Evolutionary conservation across 1,140 invertebrate species (phyloP), one percentile per base, ranked within the genome.

Genomic region (Lucilia sericata): DNA sequence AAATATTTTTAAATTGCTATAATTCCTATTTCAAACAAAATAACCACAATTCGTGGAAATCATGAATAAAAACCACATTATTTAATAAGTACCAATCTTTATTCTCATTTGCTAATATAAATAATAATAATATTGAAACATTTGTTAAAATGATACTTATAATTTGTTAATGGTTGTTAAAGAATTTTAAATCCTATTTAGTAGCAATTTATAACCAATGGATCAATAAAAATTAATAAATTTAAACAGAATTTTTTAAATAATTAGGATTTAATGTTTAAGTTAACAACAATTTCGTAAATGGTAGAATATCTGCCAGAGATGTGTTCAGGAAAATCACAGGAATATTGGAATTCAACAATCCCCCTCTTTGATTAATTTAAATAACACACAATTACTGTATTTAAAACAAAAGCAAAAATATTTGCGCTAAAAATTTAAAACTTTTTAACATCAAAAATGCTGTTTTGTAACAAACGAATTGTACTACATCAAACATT

Each of bases 81-180:
- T 70, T 70, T 70, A 70, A 70, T 70, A 70, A 70, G 65, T 70
- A 70, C 21, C 65, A 70, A 60, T 60, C 3, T 60, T 60, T 60
- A 1, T 21, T 25, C 21, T 21, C 12, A 70, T 70, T 70, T 21
- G 65, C 10, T 70, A 70, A 21, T 70, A 10, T 70, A 70, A 19
- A 70, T 70, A 55, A 55, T 49, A 49, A 49, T 55, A 55, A 55
- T 55, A 17, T 55, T 13, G 51, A 55, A 55, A 55, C 51, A 55
- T 55, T 55, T 55, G 51, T 55, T 13, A 17, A 55, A 55, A 5
- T n/a, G 17, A 55, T 55, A 55, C 51, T 17, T 55, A 55, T 14
- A 42, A 42, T 42, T 42, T 7, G 42, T 42, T 42, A 42, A 42
- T 42, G 42, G 42, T 42, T 42, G 42, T 10, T 8, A 0, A 42